A percentile compares a stretch with the other conserved stretches of the same genome.
Evolutionary conservation across 2,797 vertebrate genomes (phyloP).

Genomic region (Ctenopoma kingsleyae): DNA sequence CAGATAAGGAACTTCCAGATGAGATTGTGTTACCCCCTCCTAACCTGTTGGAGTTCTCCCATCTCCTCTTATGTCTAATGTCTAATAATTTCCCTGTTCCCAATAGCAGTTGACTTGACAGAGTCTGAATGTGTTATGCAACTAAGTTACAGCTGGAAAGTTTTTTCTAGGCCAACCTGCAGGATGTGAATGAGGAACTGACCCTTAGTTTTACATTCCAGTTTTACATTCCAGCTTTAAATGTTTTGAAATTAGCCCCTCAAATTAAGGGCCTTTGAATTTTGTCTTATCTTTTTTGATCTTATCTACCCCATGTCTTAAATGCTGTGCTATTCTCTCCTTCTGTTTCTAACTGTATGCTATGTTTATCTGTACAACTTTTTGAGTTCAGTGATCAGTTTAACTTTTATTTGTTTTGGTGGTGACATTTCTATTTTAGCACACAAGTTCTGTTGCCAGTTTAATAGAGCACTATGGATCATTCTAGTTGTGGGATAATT

Average conservation of each 20-base stretch:
- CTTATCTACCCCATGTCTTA: slow-evolving; percentile 31
- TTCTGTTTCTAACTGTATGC: slow-evolving; percentile 5
- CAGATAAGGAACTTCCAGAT: slow-evolving; percentile 73
- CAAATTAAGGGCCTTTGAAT: slow-evolving; percentile 56
- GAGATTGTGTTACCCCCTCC: slow-evolving; percentile 50
- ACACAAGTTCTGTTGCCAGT: not conserved
- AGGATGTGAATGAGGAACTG: slow-evolving; percentile 71
- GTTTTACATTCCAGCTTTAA: slow-evolving; percentile 73
- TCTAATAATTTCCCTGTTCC: slow-evolving; percentile 72
- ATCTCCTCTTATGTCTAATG: slow-evolving; percentile 50
- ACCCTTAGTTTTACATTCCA: slow-evolving; percentile 74
- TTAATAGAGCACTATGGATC: not conserved
- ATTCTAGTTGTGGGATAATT: slow-evolving; percentile 20
- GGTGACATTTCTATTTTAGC: not conserved
- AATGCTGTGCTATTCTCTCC: not conserved
- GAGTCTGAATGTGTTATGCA: slow-evolving; percentile 64
- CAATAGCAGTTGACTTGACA: slow-evolving; percentile 63
- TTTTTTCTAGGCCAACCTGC: slow-evolving; percentile 64
- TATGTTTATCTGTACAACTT: not conserved
- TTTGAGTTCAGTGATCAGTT: not conserved
- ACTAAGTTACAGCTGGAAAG: slow-evolving; percentile 75
- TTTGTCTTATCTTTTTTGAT: slow-evolving; percentile 53
- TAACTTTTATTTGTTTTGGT: not conserved
- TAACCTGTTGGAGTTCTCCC: slow-evolving; percentile 46
- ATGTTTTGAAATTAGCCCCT: slow-evolving; percentile 70